A percentile compares a stretch with the other conserved stretches of the same genome.
phyloP scores from a whole-genome alignment of 2,888 invertebrate species.

The Tinea semifulvella region DNA sequence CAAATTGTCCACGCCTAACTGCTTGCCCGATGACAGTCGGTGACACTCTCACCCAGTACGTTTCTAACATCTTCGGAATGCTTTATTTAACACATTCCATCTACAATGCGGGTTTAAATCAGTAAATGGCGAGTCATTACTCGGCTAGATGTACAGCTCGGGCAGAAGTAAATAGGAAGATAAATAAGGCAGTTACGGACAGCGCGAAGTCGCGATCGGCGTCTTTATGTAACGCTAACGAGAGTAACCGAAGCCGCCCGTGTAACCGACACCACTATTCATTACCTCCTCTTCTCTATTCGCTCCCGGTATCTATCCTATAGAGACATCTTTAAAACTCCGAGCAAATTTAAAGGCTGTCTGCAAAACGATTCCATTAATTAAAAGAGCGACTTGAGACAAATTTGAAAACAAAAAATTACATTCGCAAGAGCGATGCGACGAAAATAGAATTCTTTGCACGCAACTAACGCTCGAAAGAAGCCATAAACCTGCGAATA shows the following conservation, averaged over 20 bases:
- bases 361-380: constrained; percentile 12
- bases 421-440: constrained; percentile 8
- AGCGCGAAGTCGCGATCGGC: constrained; percentile 7
- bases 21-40: constrained; percentile 4
- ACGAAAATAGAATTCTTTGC: constrained; percentile 14
- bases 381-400: constrained; percentile 10
- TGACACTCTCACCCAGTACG: background rate
- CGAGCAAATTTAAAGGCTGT: constrained; percentile 8
- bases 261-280: constrained; percentile 15
- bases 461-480: constrained; percentile 18
- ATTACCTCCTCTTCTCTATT: constrained; percentile 4
- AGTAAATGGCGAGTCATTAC: background rate
- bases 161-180: constrained; percentile 3
- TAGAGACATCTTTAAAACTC: constrained; percentile 10
- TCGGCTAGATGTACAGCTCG: background rate
- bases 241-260: constrained; percentile 14
- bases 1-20: constrained; percentile 53
- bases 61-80: background rate
- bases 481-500: constrained; percentile 36
- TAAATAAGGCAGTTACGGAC: constrained; percentile 5
- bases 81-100: background rate
- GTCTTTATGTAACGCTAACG: constrained; percentile 13
- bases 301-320: constrained; percentile 11
- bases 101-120: background rate
- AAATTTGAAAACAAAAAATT: constrained; percentile 14